These are phyloP conservation scores for Strigops habroptila DNA, from an alignment of 2,113 vertebrate genomes.

Conservation along the genomic window DNA sequence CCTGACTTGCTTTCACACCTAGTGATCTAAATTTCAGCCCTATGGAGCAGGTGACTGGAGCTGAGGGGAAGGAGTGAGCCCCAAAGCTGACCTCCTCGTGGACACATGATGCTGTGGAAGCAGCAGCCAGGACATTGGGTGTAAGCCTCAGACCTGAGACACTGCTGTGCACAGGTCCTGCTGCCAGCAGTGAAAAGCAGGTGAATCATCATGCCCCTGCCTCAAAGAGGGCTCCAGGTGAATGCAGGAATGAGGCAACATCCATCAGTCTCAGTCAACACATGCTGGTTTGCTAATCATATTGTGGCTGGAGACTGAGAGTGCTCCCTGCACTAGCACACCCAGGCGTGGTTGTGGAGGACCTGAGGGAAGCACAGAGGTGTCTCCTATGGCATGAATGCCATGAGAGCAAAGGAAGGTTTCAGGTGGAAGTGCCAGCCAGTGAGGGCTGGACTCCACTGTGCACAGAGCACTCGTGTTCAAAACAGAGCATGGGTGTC, in stretches of 20 bases:
- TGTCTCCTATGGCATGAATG: not conserved
- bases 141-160: not conserved
- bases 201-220: fast-evolving
- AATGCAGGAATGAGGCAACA: not conserved
- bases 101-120: not conserved
- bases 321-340: not conserved
- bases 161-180: not conserved
- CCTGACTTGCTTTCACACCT: not conserved
- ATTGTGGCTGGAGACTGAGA: fast-evolving
- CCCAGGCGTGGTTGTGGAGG: not conserved
- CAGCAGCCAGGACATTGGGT: not conserved
- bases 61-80: not conserved
- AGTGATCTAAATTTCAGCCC: not conserved
- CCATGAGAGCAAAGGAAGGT: not conserved
- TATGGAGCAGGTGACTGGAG: not conserved
- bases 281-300: not conserved
- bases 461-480: fast-evolving
- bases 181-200: not conserved
- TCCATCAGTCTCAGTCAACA: fast-evolving
- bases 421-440: not conserved
- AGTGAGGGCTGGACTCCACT: not conserved
- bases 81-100: not conserved
- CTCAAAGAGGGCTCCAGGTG: not conserved
- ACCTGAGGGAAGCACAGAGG: not conserved
- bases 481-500: not conserved